Evolutionary conservation across 2,113 vertebrate genomes (phyloP).

Genomic region (Equus przewalskii): DNA sequence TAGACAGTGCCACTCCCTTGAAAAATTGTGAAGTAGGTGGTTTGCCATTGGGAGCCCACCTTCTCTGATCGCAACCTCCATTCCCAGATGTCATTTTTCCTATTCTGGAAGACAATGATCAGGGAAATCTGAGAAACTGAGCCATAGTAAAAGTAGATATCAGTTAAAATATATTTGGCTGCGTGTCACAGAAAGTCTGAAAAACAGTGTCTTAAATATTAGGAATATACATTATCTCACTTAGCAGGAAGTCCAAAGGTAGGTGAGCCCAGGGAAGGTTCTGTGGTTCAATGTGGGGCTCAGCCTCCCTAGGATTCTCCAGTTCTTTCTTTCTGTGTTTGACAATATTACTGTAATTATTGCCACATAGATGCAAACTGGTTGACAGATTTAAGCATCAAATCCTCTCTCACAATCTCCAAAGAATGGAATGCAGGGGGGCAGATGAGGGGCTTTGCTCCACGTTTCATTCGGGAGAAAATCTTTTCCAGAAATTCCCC

Average conservation of each 20-base stretch:
- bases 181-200: constrained; percentile 31
- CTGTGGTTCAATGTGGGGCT: background rate
- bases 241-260: background rate
- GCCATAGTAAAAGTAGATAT: background rate
- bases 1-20: background rate
- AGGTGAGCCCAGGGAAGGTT: background rate
- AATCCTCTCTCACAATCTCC: constrained; percentile 6
- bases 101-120: background rate
- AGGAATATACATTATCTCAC: background rate
- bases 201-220: background rate
- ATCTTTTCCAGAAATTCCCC: background rate
- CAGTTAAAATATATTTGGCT: background rate
- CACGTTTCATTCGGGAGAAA: background rate
- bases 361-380: background rate
- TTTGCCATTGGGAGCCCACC: background rate
- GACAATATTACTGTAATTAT: background rate
- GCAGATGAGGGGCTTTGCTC: background rate
- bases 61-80: background rate
- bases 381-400: background rate
- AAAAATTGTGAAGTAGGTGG: constrained; percentile 7
- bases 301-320: background rate
- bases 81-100: background rate
- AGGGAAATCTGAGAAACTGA: constrained; percentile 24
- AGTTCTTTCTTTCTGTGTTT: constrained; percentile 1
- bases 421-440: background rate